These are phyloP conservation scores for Apoderus coryli DNA, from an alignment of 2,888 invertebrate genomes.

Conservation along the genomic window DNA sequence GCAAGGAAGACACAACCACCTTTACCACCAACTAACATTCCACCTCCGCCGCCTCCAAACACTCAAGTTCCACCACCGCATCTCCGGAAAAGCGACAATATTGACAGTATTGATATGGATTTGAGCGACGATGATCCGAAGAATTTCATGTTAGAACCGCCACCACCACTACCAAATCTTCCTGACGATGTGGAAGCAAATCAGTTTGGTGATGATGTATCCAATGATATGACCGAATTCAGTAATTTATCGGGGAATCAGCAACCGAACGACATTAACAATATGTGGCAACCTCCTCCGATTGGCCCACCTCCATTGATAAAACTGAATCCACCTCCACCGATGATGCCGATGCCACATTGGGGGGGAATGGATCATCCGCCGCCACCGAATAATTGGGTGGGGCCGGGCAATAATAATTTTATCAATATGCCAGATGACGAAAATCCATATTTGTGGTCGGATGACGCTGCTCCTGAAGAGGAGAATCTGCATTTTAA, in stretches of 20 bases:
- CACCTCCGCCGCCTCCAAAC: conserved; percentile 4
- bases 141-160: conserved; percentile 17
- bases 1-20: too few relatives aligned
- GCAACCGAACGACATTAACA: conserved; percentile 8
- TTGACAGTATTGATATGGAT: conserved; percentile 76
- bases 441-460: too few relatives aligned
- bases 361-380: too few relatives aligned
- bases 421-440: too few relatives aligned
- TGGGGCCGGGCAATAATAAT: conserved; percentile 13
- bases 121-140: conserved; percentile 60
- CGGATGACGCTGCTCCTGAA: too few relatives aligned
- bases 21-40: conserved; percentile 9
- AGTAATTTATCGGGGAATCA: conserved; percentile 16
- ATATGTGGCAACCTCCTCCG: conserved; percentile 5
- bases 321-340: conserved; percentile 1
- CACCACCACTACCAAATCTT: conserved; percentile 31
- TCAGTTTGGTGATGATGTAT: conserved; percentile 27
- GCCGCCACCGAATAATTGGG: conserved; percentile 12
- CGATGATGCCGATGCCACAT: conserved; percentile 5
- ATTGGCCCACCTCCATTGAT: not conserved
- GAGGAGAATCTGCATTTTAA: too few relatives aligned
- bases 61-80: conserved; percentile 2
- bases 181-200: conserved; percentile 30
- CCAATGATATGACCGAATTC: conserved; percentile 26
- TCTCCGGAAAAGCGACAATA: conserved; percentile 40